Base-by-base conservation (phyloP, 2,888 invertebrate genomes). In the Piscicola geometra region DNA sequence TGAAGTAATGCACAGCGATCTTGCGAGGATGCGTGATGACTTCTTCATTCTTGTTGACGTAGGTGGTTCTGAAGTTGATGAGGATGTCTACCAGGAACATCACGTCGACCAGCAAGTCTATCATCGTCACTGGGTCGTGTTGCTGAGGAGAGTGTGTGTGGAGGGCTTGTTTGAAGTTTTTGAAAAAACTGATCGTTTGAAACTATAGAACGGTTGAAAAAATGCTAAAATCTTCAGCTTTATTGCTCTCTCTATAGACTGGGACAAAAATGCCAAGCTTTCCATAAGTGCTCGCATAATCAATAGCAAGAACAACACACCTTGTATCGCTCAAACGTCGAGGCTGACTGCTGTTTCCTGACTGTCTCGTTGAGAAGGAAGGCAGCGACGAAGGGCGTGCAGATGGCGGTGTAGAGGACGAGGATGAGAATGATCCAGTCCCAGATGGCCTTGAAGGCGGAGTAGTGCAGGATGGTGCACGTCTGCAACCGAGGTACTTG, bases 41-140 rank as follows among this genome's bases (percentile, higher is more conserved):
- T 87, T 98, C 97, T 85, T 96, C 95, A 83, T 94, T 95, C 82
- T 91, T 92, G 87, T 96, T 94, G 83, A 99, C 95, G 88, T 96
- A 99, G 78, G 98, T 98, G 81, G 98, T 98, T 81, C 98, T 93
- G 89, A 99, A 99, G 89, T 98, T 99, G 88, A 99, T 98, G 83
- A 97, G 89, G 86, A 98, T 99, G 89, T 98, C 98, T 86, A 99
- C 91, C 88, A 99, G 95, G 89, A 99, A 99, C 86, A 98, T 98
- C 83, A 88, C 85, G 81, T 87, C 87, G 72, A 88, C 88, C 84
- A 98, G 92, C 86, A 98, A 90, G 87, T 99, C 98, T 84, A 98
- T 93, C 85, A 97, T 91, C 83, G 93, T 93, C 84, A 98, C 91
- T 75, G 96, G 95, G 77, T 84, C 83, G 3, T 72, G 28, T 72